Percentiles rank a stretch among this genome's conserved stretches.
Conservation (phyloP, 2,888 invertebrate genomes). For the Amblyjoppa fuscipennis region DNA sequence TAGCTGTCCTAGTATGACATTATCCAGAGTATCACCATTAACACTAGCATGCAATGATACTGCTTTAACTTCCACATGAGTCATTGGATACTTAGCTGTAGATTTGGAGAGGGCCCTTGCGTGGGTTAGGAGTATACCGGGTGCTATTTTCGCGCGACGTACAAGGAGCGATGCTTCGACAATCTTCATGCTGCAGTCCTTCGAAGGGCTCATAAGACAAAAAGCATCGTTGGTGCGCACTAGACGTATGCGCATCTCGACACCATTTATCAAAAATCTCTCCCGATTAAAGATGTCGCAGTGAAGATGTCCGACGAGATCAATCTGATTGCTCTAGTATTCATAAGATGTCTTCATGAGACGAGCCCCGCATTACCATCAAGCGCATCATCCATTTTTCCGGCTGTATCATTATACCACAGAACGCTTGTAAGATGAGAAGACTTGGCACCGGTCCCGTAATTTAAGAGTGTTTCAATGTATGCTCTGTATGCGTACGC, state of each 20-base stretch:
- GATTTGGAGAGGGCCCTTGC: conserved; percentile 69
- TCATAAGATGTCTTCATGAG: not conserved
- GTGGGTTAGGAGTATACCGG: conserved; percentile 73
- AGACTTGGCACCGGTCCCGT: conserved; percentile 63
- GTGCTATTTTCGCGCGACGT: conserved; percentile 69
- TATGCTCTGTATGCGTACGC: conserved; percentile 74
- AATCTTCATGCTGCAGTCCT: too few species aligned
- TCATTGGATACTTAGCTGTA: conserved; percentile 73
- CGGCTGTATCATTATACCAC: conserved; percentile 56
- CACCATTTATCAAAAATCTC: conserved; percentile 65
- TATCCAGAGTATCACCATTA: conserved; percentile 74
- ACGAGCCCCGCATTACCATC: not conserved
- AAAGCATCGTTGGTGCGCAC: conserved; percentile 10
- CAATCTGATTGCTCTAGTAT: not conserved
- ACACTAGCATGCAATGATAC: conserved; percentile 68
- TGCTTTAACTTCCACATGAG: conserved; percentile 31
- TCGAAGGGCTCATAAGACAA: conserved; percentile 61
- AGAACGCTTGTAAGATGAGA: conserved; percentile 66
- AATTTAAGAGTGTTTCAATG: conserved; percentile 73
- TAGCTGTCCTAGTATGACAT: conserved; percentile 75
- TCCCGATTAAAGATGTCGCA: conserved; percentile 64
- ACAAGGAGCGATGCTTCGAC: conserved; percentile 69
- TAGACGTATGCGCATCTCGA: conserved; percentile 48
- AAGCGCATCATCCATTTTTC: conserved; percentile 29
- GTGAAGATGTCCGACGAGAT: conserved; percentile 48